These are phyloP conservation scores for Rhagologus leucostigma DNA, from an alignment of 2,113 vertebrate species.

Conservation along the genomic window DNA sequence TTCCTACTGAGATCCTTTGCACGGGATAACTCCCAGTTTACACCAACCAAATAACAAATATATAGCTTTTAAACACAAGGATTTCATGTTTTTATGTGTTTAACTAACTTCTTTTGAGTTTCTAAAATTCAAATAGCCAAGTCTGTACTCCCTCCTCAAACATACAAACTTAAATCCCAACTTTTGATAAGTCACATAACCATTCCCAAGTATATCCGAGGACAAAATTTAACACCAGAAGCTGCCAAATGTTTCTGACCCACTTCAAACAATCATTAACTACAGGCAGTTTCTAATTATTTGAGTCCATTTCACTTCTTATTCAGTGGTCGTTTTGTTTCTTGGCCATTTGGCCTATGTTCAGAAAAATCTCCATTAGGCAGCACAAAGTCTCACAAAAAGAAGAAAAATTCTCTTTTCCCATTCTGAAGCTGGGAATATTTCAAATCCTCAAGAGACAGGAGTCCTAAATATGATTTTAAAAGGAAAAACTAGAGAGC, in stretches of 20 bases:
- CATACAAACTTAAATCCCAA: background rate
- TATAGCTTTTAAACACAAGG: background rate
- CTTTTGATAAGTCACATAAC: background rate
- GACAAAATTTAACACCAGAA: background rate
- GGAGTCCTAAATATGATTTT: background rate
- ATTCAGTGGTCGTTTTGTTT: conserved; percentile 16
- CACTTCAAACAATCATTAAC: conserved; percentile 27
- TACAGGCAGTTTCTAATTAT: background rate
- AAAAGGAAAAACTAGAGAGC: background rate
- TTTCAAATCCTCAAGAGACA: background rate
- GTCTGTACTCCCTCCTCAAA: background rate
- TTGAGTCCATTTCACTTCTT: conserved; percentile 34
- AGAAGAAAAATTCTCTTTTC: background rate
- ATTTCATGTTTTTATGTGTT: fast-evolving
- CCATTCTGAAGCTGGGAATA: background rate
- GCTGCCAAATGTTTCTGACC: background rate
- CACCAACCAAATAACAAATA: background rate
- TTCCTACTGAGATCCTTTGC: background rate
- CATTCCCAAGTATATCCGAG: background rate
- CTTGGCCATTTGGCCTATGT: conserved; percentile 23
- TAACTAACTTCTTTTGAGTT: background rate
- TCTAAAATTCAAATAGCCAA: background rate
- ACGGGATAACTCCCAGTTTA: background rate
- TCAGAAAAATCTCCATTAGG: conserved; percentile 32
- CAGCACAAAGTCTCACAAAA: background rate